Evolutionary conservation across 1,140 invertebrate genomes (phyloP), one percentile per base, ranked within the genome.

Genomic region (Halictus rubicundus): DNA sequence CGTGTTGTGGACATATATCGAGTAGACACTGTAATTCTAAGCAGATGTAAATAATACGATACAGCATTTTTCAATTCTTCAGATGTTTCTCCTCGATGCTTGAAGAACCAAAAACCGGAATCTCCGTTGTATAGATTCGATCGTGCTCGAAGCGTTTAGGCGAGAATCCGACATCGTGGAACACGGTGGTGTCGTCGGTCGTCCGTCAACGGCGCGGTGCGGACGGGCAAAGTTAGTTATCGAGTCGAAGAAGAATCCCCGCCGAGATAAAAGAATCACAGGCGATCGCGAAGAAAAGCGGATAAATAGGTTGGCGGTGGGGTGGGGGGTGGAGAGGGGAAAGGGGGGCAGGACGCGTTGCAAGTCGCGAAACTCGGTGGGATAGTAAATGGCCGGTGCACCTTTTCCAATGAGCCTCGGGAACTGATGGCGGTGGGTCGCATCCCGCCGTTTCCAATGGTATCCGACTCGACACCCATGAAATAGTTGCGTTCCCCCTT

Each of bases 181-280:
- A 32, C 32, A 32, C 32, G 32, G 32, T 32, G 3, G 32, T 5
- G 32, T 5, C 32, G n/a, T n/a, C n/a, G n/a, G n/a, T n/a, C 23
- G 39, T 27, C 16, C 25, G 52, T 68, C 54, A 21, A n/a, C n/a
- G 21, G 37, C 4, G 1, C 10, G 12, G 14, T 10, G 60, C 7
- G 54, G 12, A 37, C 2, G 60, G 42, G 42, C 57, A 46, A 39
- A 71, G 49, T 42, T 57, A 52, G 74, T 32, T 76, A 68, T 76
- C 66, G 65, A 37, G 66, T 37, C 69, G 69, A 52, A 69, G 61
- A 54, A 27, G 68, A 25, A 78, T 78, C 52, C 70, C 68, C 63
- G 59, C 63, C 27, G 78, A 84, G 82, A 87, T 84, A 89, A 89
- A 87, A 80, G 81, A 86, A 84, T 78, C 69, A 49, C 74, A n/a